A percentile compares a stretch with the other conserved stretches of the same genome.
Conservation (phyloP, 2,797 vertebrate species). For the Novumbra hubbsi region DNA sequence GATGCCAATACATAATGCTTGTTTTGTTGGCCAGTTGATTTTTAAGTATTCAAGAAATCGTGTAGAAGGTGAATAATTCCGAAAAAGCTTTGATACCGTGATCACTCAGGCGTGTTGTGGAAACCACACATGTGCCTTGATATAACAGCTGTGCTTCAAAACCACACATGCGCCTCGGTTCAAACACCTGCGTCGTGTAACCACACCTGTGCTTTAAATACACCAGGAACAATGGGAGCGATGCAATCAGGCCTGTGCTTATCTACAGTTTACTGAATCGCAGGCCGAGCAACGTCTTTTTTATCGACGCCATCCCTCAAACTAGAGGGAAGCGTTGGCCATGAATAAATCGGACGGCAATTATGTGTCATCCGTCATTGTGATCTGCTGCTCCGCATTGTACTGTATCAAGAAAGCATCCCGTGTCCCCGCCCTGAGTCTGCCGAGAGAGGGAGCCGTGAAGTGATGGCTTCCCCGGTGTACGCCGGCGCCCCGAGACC, state of each 20-base stretch:
- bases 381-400: neutral
- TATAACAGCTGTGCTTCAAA: slow-evolving; percentile 5
- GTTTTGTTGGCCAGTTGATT: slow-evolving; percentile 9
- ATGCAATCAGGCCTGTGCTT: neutral
- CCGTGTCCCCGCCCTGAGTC: slow-evolving; percentile 32
- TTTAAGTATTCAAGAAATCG: slow-evolving; percentile 23
- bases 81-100: slow-evolving; percentile 49
- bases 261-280: neutral
- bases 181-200: too few relatives aligned
- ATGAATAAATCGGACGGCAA: slow-evolving; percentile 38
- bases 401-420: slow-evolving; percentile 39
- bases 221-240: neutral
- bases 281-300: neutral
- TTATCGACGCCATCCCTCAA: neutral
- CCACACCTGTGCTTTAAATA: neutral
- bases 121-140: neutral
- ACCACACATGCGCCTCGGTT: neutral
- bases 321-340: slow-evolving; percentile 2
- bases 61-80: slow-evolving; percentile 40
- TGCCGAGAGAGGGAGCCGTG: slow-evolving; percentile 45
- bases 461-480: slow-evolving; percentile 49
- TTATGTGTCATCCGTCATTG: slow-evolving; percentile 43
- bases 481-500: slow-evolving; percentile 50
- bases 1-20: neutral
- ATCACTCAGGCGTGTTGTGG: slow-evolving; percentile 50